Evolutionary conservation across 1,140 invertebrate species (phyloP), one percentile per base, ranked within the genome.

Genomic region (Metopolophium dirhodum): DNA sequence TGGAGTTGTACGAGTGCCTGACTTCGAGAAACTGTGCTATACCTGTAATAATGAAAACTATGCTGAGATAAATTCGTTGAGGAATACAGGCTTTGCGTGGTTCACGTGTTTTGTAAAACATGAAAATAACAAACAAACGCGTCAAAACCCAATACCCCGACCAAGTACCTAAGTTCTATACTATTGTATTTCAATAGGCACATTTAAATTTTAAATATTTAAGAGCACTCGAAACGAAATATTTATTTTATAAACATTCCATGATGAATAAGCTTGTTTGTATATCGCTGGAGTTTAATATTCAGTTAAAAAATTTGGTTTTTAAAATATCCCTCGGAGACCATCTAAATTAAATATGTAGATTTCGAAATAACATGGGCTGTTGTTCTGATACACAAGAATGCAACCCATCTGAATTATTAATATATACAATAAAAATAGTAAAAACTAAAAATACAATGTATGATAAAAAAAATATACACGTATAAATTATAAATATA

Each of bases 131-230:
- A 86, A 85, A 87, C 20, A 35, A 54, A 89, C 41, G 4, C 35
- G 51, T 57, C 51, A 41, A 87, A 57, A 41, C 45, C 88, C 18
- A 54, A 89, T 35, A 37, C 51, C 11, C 9, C 51, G 61, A 9
- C 18, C 30, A 1, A 37, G 23, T 35, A 51, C 18, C 49, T 54
- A 41, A 4, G 41, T 41, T 41, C 41, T 41, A 41, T 41, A 37
- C 47, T 23, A 89, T 89, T 41, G 88, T 89, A 57, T 14, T 89
- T 57, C 51, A 41, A 26, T 23, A 30, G 35, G 35, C 22, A 41
- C 35, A 57, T 89, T 89, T 57, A 54, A 89, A 89, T 89, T 89
- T 89, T 89, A 89, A 89, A 89, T 54, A 30, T 89, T 23, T 30
- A 26, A 26, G 4, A 54, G 35, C 30, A 57, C 51, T 89, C 22